phyloP scores from a whole-genome alignment of 2,888 invertebrate genomes.

The Oeneis ivallda region DNA sequence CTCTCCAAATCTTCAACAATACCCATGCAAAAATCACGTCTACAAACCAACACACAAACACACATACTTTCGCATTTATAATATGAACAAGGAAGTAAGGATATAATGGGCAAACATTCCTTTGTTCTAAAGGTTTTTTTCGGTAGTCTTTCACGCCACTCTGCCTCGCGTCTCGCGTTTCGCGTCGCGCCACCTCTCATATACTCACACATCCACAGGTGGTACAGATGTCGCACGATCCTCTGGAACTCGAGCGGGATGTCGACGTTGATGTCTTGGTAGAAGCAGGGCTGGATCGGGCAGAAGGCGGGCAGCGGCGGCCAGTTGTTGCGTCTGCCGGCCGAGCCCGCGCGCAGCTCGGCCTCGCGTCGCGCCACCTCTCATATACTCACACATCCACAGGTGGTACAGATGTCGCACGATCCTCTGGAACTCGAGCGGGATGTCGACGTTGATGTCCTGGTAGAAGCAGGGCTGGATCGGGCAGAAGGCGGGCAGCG shows the following conservation, averaged over 20 bases:
- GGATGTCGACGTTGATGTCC: constrained; percentile 99
- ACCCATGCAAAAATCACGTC: too few species aligned
- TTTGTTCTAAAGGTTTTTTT: too few species aligned
- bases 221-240: constrained; percentile 96
- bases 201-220: constrained; percentile 97
- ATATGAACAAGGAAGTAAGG: too few species aligned
- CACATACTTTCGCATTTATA: too few species aligned
- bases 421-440: constrained; percentile 97
- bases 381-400: constrained; percentile 94
- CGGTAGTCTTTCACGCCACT: too few species aligned
- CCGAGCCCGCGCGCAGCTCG: constrained; percentile 80
- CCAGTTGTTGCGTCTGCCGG: constrained; percentile 96
- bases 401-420: constrained; percentile 97
- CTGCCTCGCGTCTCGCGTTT: too few species aligned
- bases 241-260: constrained; percentile 99
- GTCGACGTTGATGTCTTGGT: constrained; percentile 99
- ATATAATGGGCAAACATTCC: too few species aligned
- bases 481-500: constrained; percentile 95
- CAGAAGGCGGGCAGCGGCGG: constrained; percentile 97
- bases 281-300: constrained; percentile 98
- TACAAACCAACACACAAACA: too few species aligned
- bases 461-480: constrained; percentile 99
- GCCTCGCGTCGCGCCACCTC: constrained; percentile 86
- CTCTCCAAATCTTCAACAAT: too few species aligned
- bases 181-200: not conserved